Evolutionary conservation across 2,888 invertebrate genomes (phyloP).

Genomic region (Odontothrips loti): DNA sequence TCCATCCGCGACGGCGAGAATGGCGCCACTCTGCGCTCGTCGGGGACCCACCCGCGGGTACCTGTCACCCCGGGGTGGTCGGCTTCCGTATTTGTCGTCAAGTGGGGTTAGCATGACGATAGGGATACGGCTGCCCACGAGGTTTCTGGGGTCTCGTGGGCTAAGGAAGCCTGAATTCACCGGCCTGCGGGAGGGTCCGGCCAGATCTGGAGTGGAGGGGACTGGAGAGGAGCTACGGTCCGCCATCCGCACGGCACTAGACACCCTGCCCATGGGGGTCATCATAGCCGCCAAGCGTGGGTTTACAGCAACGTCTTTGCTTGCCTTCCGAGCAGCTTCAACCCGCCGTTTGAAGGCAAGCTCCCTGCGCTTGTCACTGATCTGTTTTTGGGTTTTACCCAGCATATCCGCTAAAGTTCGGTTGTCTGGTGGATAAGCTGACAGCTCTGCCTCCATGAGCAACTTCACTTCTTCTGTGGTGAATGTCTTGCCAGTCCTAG

Average conservation of each 20-base stretch:
- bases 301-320: background rate
- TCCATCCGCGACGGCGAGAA: too few relatives aligned
- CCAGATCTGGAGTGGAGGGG: background rate
- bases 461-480: constrained; percentile 32
- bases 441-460: constrained; percentile 28
- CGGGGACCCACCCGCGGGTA: too few relatives aligned
- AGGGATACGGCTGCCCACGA: too few relatives aligned
- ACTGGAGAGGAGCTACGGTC: background rate
- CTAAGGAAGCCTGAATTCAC: background rate
- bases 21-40: too few relatives aligned
- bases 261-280: background rate
- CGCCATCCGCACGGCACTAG: background rate
- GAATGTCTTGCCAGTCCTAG: constrained; percentile 9
- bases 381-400: constrained; percentile 34
- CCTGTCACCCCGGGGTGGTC: too few relatives aligned
- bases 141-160: too few relatives aligned
- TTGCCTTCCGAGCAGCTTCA: constrained; percentile 27
- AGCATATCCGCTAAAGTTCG: constrained; percentile 24
- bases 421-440: constrained; percentile 32
- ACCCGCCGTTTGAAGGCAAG: constrained; percentile 29
- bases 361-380: constrained; percentile 31
- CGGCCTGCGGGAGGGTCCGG: too few relatives aligned
- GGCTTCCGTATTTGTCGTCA: too few relatives aligned
- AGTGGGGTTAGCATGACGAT: too few relatives aligned
- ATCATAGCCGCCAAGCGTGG: background rate